Evolutionary conservation across 2,888 invertebrate genomes (phyloP).

Genomic region (Phrixothrix hirtus): DNA sequence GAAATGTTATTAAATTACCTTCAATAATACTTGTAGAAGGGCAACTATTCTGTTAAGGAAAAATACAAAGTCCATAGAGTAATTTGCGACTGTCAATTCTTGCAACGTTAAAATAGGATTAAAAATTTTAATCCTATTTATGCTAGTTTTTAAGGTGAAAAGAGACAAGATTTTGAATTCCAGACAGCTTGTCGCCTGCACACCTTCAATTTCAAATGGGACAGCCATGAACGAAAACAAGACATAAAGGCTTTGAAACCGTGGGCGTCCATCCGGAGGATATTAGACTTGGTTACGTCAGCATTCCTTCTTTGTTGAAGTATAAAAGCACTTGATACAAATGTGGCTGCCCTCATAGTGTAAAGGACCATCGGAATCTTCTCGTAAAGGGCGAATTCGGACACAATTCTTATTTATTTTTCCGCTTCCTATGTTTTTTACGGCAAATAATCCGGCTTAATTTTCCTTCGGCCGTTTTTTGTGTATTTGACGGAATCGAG

Average conservation of each 20-base stretch:
- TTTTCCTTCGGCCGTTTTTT: slow-evolving; percentile 44
- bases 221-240: slow-evolving; percentile 15
- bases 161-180: background rate
- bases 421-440: slow-evolving; percentile 52
- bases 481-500: slow-evolving; percentile 30
- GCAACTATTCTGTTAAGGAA: too few relatives aligned
- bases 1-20: too few relatives aligned
- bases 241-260: slow-evolving; percentile 9
- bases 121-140: slow-evolving; percentile 6
- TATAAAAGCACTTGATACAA: slow-evolving; percentile 25
- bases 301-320: slow-evolving; percentile 19
- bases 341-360: slow-evolving; percentile 24
- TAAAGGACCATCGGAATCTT: slow-evolving; percentile 13
- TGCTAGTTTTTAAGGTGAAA: too few relatives aligned
- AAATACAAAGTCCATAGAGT: too few relatives aligned
- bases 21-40: too few relatives aligned
- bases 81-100: background rate
- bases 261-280: slow-evolving; percentile 28
- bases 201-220: slow-evolving; percentile 16
- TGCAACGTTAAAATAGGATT: slow-evolving; percentile 4
- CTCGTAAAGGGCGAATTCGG: slow-evolving; percentile 24
- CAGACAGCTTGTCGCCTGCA: slow-evolving; percentile 29
- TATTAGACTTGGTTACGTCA: slow-evolving; percentile 21
- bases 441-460: slow-evolving; percentile 53
- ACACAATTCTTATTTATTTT: slow-evolving; percentile 55